Evolutionary conservation across 1,140 invertebrate species (phyloP).

Genomic region (Whitmania pigra): DNA sequence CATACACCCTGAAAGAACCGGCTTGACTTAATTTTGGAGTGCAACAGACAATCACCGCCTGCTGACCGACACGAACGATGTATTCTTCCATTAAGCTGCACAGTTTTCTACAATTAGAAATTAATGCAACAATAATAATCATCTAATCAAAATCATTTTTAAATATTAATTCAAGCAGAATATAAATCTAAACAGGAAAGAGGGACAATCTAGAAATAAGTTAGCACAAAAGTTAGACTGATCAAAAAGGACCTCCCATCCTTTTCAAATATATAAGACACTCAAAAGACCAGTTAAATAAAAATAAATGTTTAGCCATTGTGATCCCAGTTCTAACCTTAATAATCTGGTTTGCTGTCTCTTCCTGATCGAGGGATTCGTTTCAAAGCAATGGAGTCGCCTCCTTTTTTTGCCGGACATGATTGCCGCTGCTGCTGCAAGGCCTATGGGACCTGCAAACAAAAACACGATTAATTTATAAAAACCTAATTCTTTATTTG

Average conservation of each 20-base stretch:
- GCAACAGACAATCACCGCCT: slow-evolving; percentile 84
- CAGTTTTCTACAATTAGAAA: slow-evolving; percentile 55
- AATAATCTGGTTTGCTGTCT: slow-evolving; percentile 85
- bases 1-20: slow-evolving; percentile 65
- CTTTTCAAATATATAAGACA: no score
- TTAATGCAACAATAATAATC: not conserved
- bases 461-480: no score
- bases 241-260: no score
- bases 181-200: not conserved
- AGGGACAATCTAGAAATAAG: not conserved
- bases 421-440: slow-evolving; percentile 89
- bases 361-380: slow-evolving; percentile 89
- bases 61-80: slow-evolving; percentile 85
- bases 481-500: no score
- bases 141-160: slow-evolving; percentile 10
- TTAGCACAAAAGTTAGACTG: no score
- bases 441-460: slow-evolving; percentile 69
- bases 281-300: no score
- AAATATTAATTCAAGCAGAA: slow-evolving; percentile 10
- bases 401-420: slow-evolving; percentile 88
- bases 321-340: slow-evolving; percentile 46
- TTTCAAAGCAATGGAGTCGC: slow-evolving; percentile 89
- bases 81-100: slow-evolving; percentile 77
- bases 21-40: slow-evolving; percentile 85
- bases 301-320: no score